Percentiles rank a stretch among this genome's conserved stretches.
Conservation (phyloP, 2,888 invertebrate species). For the Hypselothyrea guttata region DNA sequence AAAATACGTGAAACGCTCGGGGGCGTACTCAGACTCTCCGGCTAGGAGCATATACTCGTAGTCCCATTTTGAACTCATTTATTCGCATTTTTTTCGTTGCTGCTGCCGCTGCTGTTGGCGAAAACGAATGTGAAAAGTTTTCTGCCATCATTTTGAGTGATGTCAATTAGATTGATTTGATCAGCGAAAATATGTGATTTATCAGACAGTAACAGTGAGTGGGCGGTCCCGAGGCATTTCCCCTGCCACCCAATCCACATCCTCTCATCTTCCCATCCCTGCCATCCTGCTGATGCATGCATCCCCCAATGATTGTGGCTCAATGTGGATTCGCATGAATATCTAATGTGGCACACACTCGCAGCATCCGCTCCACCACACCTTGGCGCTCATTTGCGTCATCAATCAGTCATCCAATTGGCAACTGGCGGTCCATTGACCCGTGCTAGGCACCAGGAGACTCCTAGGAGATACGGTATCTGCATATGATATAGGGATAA, state of each 20-base stretch:
- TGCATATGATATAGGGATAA: too few relatives aligned
- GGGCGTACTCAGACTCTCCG: slow-evolving; percentile 23
- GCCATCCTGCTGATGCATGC: slow-evolving; percentile 4
- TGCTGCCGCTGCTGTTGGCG: slow-evolving; percentile 15
- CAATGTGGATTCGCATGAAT: slow-evolving; percentile 69
- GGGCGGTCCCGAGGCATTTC: slow-evolving; percentile 62
- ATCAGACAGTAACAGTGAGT: slow-evolving; percentile 74
- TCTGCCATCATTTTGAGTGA: slow-evolving; percentile 82
- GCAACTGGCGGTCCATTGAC: slow-evolving; percentile 29
- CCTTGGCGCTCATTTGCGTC: slow-evolving; percentile 55
- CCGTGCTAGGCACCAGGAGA: not conserved
- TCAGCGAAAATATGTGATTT: slow-evolving; percentile 82
- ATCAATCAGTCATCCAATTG: slow-evolving; percentile 78
- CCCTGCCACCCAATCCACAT: slow-evolving; percentile 6
- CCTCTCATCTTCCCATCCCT: not conserved
- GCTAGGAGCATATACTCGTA: slow-evolving; percentile 11
- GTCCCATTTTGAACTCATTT: slow-evolving; percentile 72
- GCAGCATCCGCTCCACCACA: slow-evolving; percentile 54
- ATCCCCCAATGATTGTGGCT: slow-evolving; percentile 13
- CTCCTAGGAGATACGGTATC: too few relatives aligned
- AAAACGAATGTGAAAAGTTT: slow-evolving; percentile 75
- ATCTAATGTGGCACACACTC: slow-evolving; percentile 61
- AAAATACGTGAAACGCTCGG: slow-evolving; percentile 8
- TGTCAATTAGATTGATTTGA: slow-evolving; percentile 83
- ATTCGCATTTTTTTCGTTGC: slow-evolving; percentile 63